Conservation (phyloP, 2,113 vertebrate species). For the Dicerorhinus sumatrensis region DNA sequence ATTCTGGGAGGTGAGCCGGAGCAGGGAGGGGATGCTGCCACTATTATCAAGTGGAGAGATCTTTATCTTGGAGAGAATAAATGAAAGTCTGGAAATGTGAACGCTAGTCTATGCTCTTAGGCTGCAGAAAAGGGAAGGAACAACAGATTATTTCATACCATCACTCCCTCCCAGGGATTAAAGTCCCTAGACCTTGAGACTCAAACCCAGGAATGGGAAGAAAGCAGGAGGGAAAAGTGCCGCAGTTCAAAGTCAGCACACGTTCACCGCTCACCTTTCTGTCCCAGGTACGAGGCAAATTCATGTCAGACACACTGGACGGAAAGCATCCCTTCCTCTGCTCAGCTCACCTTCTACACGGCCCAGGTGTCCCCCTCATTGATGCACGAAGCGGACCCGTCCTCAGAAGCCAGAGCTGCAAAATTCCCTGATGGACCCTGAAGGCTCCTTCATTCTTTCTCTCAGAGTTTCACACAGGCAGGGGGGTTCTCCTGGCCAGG, state of each 20-base stretch:
- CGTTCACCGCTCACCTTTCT: background rate
- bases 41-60: background rate
- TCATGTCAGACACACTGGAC: background rate
- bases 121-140: background rate
- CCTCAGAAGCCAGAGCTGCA: background rate
- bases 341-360: accelerated
- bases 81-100: background rate
- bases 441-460: background rate
- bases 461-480: background rate
- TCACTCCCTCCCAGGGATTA: background rate
- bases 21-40: background rate
- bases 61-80: background rate
- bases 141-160: no score
- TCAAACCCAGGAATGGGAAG: background rate
- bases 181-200: background rate
- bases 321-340: background rate
- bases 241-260: background rate
- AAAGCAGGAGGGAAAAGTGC: background rate
- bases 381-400: no score
- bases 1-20: background rate
- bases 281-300: background rate
- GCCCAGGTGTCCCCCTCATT: no score
- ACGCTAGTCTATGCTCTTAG: background rate
- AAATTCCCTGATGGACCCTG: background rate
- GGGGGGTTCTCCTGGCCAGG: background rate